Evolutionary conservation across 1,140 invertebrate species (phyloP).

Genomic region (Stratiolaelaps scimitus): DNA sequence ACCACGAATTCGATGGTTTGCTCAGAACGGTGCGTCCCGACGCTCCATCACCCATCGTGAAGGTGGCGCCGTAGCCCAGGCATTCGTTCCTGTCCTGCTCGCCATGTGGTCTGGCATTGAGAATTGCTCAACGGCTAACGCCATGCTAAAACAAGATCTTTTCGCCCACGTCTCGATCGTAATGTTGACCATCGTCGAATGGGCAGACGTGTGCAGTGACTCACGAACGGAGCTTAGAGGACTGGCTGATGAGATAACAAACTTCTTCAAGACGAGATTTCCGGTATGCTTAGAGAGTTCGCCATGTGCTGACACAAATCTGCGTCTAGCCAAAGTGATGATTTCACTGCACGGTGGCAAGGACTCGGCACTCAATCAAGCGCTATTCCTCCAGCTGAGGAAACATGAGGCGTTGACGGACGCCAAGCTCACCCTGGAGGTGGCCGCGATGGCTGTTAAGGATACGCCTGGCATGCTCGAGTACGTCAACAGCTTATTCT

Average conservation of each 20-base stretch:
- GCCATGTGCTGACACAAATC: background rate
- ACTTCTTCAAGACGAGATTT: constrained; percentile 14
- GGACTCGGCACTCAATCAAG: background rate
- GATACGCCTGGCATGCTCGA: constrained; percentile 2
- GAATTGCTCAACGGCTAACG: background rate
- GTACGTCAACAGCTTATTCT: constrained; percentile 10
- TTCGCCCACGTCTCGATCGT: background rate
- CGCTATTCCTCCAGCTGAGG: background rate
- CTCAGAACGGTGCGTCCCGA: background rate
- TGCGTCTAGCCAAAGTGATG: constrained; percentile 7
- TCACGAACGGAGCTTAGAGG: background rate
- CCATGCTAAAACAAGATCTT: background rate
- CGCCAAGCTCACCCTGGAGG: constrained; percentile 2
- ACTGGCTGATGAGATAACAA: background rate
- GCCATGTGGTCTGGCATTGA: constrained; percentile 21
- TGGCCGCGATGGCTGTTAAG: background rate
- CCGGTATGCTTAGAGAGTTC: background rate
- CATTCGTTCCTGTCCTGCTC: background rate
- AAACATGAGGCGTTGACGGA: background rate
- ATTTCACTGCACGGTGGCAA: constrained; percentile 10
- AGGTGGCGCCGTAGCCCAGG: constrained; percentile 3
- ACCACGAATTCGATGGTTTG: constrained; percentile 14
- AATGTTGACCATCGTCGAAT: constrained; percentile 9
- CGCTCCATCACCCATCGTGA: background rate
- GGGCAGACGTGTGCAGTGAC: constrained; percentile 2